Percentiles rank a stretch among this genome's conserved stretches.
Conservation (phyloP, 35 echinoderm and acorn worm genomes). For the Apostichopus japonicus region DNA sequence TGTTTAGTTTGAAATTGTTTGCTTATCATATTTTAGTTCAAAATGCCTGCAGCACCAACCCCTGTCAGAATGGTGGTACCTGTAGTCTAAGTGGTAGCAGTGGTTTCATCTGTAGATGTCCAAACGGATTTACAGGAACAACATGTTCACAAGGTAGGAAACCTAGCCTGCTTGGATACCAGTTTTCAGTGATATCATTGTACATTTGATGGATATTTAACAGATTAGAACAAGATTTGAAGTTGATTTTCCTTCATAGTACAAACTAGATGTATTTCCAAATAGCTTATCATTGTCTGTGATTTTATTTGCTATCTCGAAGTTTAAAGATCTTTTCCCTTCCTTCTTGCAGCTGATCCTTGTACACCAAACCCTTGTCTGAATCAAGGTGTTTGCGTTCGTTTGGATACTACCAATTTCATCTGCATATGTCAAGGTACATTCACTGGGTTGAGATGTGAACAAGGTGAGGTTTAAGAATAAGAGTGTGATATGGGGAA, state of each 20-base stretch:
- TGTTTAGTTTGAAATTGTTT: too few relatives aligned
- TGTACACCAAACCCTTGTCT: too few relatives aligned
- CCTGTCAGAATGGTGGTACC: conserved; percentile 70
- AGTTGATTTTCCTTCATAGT: too few relatives aligned
- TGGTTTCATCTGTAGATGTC: conserved; percentile 59
- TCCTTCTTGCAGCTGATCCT: not conserved
- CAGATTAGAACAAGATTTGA: too few relatives aligned
- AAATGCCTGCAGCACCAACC: conserved; percentile 67
- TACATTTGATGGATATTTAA: too few relatives aligned
- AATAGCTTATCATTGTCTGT: too few relatives aligned
- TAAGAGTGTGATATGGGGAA: not conserved
- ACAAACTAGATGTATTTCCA: too few relatives aligned
- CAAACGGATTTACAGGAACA: conserved; percentile 50
- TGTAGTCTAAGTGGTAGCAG: conserved; percentile 29
- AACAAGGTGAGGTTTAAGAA: not conserved
- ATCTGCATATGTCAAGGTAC: not conserved
- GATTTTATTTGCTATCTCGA: too few relatives aligned
- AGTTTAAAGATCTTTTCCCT: not conserved
- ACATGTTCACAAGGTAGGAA: conserved; percentile 35
- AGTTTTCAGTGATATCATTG: too few relatives aligned
- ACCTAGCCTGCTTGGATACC: not conserved
- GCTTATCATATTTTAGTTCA: not conserved
- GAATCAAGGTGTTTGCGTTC: too few relatives aligned
- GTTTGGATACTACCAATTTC: not conserved
- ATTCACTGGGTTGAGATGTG: not conserved